Evolutionary conservation across 2,888 invertebrate genomes (phyloP).

Genomic region (Sinohyriopsis cumingii): DNA sequence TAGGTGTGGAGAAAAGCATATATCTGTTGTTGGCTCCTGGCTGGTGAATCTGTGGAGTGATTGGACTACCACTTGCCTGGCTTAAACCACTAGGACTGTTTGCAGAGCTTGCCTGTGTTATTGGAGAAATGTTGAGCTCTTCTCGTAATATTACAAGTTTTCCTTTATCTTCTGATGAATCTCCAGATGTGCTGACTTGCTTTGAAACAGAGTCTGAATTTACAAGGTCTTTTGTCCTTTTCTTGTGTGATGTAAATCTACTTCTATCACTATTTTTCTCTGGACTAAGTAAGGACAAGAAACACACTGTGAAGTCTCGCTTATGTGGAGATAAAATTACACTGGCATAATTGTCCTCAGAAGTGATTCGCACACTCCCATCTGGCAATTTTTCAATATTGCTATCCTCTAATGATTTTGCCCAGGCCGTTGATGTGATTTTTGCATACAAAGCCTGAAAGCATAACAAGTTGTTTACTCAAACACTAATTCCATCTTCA

Average conservation of each 20-base stretch:
- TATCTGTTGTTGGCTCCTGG: conserved; percentile 28
- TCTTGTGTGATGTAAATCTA: conserved; percentile 1
- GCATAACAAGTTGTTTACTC: background rate
- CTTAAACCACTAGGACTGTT: conserved; percentile 35
- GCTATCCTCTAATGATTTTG: conserved; percentile 34
- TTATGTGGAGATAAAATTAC: conserved; percentile 60
- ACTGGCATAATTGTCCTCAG: conserved; percentile 61
- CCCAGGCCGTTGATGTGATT: conserved; percentile 59
- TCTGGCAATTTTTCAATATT: conserved; percentile 52
- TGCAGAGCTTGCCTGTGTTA: conserved; percentile 42
- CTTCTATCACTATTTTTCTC: conserved; percentile 31
- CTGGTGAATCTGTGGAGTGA: conserved; percentile 18
- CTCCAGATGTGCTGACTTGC: too few species aligned
- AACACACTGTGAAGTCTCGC: conserved; percentile 63
- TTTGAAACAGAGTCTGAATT: too few species aligned
- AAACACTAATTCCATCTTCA: background rate
- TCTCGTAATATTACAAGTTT: conserved; percentile 1
- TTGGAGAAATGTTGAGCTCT: conserved; percentile 47
- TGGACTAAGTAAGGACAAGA: conserved; percentile 55
- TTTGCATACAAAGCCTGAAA: conserved; percentile 62
- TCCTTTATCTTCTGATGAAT: too few species aligned
- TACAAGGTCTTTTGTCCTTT: too few species aligned
- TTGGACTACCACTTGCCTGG: conserved; percentile 33
- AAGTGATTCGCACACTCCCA: conserved; percentile 56
- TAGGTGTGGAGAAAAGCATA: conserved; percentile 47